Conservation (phyloP, 2,797 vertebrate species). For the Psittacula derbiana region DNA sequence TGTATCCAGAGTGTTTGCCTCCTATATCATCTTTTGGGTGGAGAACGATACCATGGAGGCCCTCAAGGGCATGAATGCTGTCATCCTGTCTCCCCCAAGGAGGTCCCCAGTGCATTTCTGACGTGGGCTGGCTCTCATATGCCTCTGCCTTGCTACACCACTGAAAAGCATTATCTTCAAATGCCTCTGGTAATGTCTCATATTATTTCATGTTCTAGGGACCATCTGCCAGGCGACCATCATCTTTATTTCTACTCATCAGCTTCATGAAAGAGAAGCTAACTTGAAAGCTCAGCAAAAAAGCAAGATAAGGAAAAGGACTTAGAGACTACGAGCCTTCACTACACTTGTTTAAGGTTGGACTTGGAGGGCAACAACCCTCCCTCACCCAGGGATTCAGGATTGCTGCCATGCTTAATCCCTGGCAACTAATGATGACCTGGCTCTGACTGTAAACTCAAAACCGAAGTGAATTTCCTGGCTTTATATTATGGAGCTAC, state of each 20-base stretch:
- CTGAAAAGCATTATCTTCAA: not conserved
- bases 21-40: not conserved
- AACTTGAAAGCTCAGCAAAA: not conserved
- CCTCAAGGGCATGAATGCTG: not conserved
- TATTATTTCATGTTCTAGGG: not conserved
- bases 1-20: not conserved
- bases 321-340: not conserved
- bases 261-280: not conserved
- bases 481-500: fast-evolving
- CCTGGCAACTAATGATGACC: not conserved
- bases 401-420: not conserved
- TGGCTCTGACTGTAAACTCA: not conserved
- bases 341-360: not conserved
- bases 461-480: not conserved
- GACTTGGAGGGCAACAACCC: not conserved
- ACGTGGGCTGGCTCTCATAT: not conserved
- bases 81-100: not conserved
- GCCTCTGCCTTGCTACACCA: not conserved
- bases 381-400: not conserved
- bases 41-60: not conserved
- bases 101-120: not conserved
- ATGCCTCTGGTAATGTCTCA: not conserved
- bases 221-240: not conserved
- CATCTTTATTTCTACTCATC: not conserved
- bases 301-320: not conserved